These are phyloP conservation scores for Phylloscopus collybita DNA, from an alignment of 2,797 vertebrate genomes.

Conservation along the genomic window DNA sequence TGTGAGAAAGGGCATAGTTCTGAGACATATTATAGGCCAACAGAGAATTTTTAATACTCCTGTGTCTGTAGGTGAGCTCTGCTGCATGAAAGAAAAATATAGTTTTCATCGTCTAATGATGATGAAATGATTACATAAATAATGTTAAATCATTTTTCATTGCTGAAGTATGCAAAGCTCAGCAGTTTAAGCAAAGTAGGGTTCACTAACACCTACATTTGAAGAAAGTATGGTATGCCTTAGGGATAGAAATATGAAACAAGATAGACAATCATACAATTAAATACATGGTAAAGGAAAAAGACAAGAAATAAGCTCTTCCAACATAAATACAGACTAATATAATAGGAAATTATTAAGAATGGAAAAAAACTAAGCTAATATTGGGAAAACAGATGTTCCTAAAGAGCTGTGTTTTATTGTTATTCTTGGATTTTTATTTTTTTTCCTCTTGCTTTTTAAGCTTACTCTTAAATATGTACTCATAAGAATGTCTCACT, in stretches of 20 bases:
- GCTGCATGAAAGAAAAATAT: neutral
- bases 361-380: neutral
- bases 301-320: neutral
- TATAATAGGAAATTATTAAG: neutral
- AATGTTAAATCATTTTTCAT: neutral
- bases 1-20: neutral
- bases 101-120: neutral
- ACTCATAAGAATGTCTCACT: neutral
- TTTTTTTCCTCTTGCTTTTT: neutral
- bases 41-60: neutral
- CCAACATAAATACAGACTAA: neutral
- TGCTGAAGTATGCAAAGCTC: neutral
- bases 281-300: neutral
- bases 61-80: neutral
- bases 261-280: neutral
- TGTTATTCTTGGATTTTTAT: neutral
- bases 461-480: neutral
- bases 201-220: neutral
- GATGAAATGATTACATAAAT: neutral
- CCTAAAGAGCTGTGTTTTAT: neutral
- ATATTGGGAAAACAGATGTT: neutral
- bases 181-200: neutral
- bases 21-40: neutral
- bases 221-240: neutral
- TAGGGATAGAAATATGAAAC: neutral